Conservation (phyloP, 1,140 invertebrate species). For the Drosophila nikananu region DNA sequence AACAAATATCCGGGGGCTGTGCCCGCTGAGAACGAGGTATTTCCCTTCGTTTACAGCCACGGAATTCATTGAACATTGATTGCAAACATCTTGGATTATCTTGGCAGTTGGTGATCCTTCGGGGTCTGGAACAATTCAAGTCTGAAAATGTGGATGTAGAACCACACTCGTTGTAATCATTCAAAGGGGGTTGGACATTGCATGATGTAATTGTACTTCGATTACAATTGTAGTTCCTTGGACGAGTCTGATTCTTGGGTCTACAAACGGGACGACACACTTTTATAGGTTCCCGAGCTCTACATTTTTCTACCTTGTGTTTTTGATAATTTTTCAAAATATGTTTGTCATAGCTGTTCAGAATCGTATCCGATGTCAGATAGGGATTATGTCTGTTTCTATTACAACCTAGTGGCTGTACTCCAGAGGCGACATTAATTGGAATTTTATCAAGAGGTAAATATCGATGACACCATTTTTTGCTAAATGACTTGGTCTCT, state of each 20-base stretch:
- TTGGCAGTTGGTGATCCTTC: neutral
- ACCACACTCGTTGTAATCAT: neutral
- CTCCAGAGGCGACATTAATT: neutral
- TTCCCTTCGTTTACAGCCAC: too few species aligned
- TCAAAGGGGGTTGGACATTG: neutral
- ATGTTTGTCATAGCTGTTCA: slow-evolving; percentile 38
- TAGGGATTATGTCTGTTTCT: slow-evolving; percentile 1
- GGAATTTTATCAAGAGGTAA: neutral
- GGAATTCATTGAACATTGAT: neutral
- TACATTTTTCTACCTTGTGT: neutral
- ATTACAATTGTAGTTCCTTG: too few species aligned
- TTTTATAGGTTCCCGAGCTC: neutral
- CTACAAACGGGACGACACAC: too few species aligned
- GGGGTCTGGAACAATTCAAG: too few species aligned
- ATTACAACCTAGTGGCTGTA: neutral
- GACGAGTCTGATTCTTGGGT: too few species aligned
- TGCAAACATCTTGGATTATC: neutral
- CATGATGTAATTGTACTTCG: too few species aligned
- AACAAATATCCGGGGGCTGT: neutral
- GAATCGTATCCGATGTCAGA: neutral
- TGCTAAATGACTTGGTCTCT: neutral
- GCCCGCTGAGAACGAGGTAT: neutral
- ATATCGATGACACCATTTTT: neutral
- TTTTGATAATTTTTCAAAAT: slow-evolving; percentile 14
- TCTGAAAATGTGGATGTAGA: neutral